Base-by-base conservation (phyloP, 2,888 invertebrate species). In the Conomelus anceps region DNA sequence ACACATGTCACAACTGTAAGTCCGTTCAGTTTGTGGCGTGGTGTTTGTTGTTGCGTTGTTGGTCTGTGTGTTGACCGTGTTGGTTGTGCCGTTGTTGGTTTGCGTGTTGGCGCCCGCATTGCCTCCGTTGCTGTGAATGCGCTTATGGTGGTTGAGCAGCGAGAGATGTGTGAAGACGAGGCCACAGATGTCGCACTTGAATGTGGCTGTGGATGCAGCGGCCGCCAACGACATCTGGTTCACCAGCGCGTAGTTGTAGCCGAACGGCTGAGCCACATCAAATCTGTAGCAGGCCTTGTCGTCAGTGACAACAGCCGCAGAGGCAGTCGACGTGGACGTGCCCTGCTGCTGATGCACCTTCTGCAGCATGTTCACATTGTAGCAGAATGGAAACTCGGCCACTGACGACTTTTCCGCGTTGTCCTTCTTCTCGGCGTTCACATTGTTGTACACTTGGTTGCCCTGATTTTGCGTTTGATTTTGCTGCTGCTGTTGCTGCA, bases 141-240 rank as follows among this genome's bases (percentile, higher is more conserved):
- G 95, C 94, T 97, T 98, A 93, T 97, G 97, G 92, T 97, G 97
- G 93, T 97, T 97, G n/a, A 97, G 94, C 90, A 97, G 93, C 87
- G 96, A 95, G 91, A 97, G 94, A 92, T 97, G 97, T 0, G 96
- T 96, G 93, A 97, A 98, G 95, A 97, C 97, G 90, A 97, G 94
- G 86, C 97, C 97, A 92, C 97, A 97, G 11, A 97, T 96, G 93
- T 98, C 97, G 93, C 97, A 97, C 93, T 97, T 98, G 93, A 97
- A 97, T 91, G 97, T 97, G 24, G 97, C 97, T 92, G 97, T 97
- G 22, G 96, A 93, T 1, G 93, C 93, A 89, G 94, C 93, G 0
- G 92, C 92, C 9, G 96, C 96, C 90, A 97, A 94, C 92, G 97
- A 96, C 96, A 97, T 97, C 93, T 97, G 97, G 93, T 97, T 97